A percentile compares a stretch with the other conserved stretches of the same genome.
These are phyloP conservation scores for Penaeus vannamei DNA, from an alignment of 1,140 invertebrate genomes.

Conservation along the genomic window DNA sequence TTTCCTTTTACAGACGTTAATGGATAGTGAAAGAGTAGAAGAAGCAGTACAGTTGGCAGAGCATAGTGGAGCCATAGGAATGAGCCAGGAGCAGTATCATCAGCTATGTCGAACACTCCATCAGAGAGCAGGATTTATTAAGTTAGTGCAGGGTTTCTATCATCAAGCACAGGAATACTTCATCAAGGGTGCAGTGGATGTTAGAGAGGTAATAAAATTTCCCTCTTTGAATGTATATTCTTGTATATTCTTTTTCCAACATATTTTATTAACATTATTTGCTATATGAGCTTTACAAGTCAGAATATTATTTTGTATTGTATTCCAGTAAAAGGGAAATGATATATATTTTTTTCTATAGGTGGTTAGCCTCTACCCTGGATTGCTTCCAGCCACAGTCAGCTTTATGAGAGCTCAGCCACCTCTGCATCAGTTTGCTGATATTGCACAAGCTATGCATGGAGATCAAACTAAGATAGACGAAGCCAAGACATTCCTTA, in stretches of 20 bases:
- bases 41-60: slow-evolving; percentile 74
- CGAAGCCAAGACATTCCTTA: slow-evolving; percentile 71
- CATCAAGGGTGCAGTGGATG: slow-evolving; percentile 72
- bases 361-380: slow-evolving; percentile 73
- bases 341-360: slow-evolving; percentile 64
- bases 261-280: background rate
- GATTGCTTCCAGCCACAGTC: slow-evolving; percentile 70
- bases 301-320: too few relatives aligned
- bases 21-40: slow-evolving; percentile 73
- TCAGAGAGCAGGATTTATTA: slow-evolving; percentile 75
- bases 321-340: slow-evolving; percentile 33
- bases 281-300: too few relatives aligned
- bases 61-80: slow-evolving; percentile 72
- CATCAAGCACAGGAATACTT: slow-evolving; percentile 73
- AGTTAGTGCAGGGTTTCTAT: slow-evolving; percentile 73
- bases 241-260: background rate
- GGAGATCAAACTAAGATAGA: slow-evolving; percentile 70
- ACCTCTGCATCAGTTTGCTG: slow-evolving; percentile 73
- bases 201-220: slow-evolving; percentile 72
- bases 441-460: slow-evolving; percentile 72
- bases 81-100: slow-evolving; percentile 72
- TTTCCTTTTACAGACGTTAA: slow-evolving; percentile 72
- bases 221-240: slow-evolving; percentile 27
- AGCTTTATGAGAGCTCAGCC: slow-evolving; percentile 70
- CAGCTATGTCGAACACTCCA: slow-evolving; percentile 71